These are phyloP conservation scores for Porites evermanni DNA, from an alignment of 92 coral and sea anemone species.

Conservation along the genomic window DNA sequence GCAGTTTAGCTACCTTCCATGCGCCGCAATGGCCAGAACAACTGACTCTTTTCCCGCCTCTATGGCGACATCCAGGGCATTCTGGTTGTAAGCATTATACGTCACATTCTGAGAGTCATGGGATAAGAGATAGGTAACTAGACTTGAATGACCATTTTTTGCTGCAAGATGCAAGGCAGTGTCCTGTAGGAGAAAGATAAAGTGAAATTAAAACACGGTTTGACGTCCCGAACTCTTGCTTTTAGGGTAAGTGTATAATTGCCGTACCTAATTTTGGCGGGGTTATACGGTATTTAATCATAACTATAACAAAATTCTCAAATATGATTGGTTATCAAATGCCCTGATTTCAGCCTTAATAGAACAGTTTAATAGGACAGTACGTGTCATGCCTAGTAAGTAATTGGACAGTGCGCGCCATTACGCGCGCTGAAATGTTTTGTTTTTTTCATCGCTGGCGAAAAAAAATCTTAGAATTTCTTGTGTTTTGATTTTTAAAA, in stretches of 20 bases:
- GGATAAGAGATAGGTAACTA: constrained; percentile 72
- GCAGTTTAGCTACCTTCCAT: constrained; percentile 54
- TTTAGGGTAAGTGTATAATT: neutral
- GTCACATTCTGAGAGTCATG: constrained; percentile 79
- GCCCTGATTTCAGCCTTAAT: too few relatives aligned
- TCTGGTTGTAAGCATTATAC: constrained; percentile 86
- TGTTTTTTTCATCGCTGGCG: too few relatives aligned
- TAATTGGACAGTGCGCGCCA: too few relatives aligned
- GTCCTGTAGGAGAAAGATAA: constrained; percentile 54
- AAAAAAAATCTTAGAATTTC: too few relatives aligned
- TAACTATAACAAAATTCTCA: too few relatives aligned
- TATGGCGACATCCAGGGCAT: constrained; percentile 87
- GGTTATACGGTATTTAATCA: neutral
- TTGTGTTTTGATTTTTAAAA: too few relatives aligned
- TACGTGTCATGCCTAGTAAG: too few relatives aligned
- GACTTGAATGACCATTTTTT: constrained; percentile 79
- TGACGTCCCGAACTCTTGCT: neutral
- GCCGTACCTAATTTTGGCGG: neutral
- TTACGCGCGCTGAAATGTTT: too few relatives aligned
- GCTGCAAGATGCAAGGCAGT: constrained; percentile 90
- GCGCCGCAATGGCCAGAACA: constrained; percentile 72
- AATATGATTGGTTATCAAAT: too few relatives aligned
- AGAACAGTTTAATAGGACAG: too few relatives aligned
- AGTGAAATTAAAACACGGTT: neutral
- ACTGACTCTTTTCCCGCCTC: constrained; percentile 77